A percentile compares a stretch with the other conserved stretches of the same genome.
Conservation (phyloP, 2,888 invertebrate genomes). For the Andrena praecox region DNA sequence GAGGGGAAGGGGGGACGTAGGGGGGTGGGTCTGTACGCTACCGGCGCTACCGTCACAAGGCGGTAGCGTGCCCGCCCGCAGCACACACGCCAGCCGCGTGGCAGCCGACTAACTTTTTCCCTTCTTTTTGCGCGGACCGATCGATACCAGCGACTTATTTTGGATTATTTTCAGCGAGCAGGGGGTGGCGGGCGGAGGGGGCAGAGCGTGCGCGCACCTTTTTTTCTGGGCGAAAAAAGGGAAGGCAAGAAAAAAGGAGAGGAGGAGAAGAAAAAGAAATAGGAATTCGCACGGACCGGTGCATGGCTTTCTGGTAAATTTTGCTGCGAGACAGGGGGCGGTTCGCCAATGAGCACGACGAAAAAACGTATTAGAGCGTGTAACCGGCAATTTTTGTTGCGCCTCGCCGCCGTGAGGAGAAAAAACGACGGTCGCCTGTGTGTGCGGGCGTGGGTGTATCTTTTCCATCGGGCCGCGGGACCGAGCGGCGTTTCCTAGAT, state of each 20-base stretch:
- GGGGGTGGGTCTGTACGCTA: slow-evolving; percentile 52
- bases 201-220: slow-evolving; percentile 63
- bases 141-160: slow-evolving; percentile 80
- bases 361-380: slow-evolving; percentile 68
- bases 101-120: slow-evolving; percentile 66
- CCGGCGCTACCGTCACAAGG: slow-evolving; percentile 32
- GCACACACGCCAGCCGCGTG: slow-evolving; percentile 64
- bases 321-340: slow-evolving; percentile 62
- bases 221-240: slow-evolving; percentile 38
- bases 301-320: slow-evolving; percentile 72
- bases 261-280: slow-evolving; percentile 47
- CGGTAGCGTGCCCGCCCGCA: slow-evolving; percentile 71
- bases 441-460: slow-evolving; percentile 16
- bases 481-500: slow-evolving; percentile 46
- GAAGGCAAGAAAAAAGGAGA: background rate
- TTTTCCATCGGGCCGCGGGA: slow-evolving; percentile 26
- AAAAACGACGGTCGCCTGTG: slow-evolving; percentile 5
- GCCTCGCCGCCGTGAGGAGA: slow-evolving; percentile 32
- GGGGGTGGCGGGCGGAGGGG: background rate
- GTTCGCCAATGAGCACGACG: slow-evolving; percentile 69
- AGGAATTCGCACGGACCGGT: slow-evolving; percentile 71
- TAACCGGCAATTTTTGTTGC: slow-evolving; percentile 66
- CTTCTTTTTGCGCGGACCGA: slow-evolving; percentile 74
- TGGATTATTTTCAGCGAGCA: slow-evolving; percentile 77
- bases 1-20: slow-evolving; percentile 37